Conservation (phyloP, 2,888 invertebrate genomes). For the Catocala sponsa region DNA sequence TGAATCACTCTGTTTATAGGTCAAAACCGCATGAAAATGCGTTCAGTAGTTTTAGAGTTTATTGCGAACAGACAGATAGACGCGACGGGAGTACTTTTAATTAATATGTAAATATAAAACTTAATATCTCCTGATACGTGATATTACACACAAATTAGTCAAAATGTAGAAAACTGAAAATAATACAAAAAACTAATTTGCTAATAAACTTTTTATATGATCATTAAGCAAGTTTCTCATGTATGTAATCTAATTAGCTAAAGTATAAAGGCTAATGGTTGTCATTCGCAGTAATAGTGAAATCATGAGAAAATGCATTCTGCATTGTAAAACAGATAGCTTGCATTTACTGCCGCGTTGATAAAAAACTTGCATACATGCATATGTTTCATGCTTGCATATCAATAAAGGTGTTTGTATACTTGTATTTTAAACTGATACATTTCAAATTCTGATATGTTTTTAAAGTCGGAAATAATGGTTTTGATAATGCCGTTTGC, state of each 20-base stretch:
- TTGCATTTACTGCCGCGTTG: constrained; percentile 15
- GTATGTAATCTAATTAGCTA: constrained; percentile 37
- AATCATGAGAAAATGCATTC: constrained; percentile 44
- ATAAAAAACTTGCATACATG: constrained; percentile 19
- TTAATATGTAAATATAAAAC: too few species aligned
- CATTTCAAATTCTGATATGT: neutral
- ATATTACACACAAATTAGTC: constrained; percentile 10
- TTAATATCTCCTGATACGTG: neutral
- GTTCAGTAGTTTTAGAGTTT: too few species aligned
- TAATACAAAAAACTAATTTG: constrained; percentile 2
- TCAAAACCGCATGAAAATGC: too few species aligned
- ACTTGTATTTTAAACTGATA: neutral
- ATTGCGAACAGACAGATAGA: too few species aligned
- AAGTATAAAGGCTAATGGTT: constrained; percentile 38
- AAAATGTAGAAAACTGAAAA: neutral
- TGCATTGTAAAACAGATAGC: constrained; percentile 24
- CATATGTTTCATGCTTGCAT: neutral
- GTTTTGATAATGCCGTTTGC: too few species aligned
- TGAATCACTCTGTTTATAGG: too few species aligned
- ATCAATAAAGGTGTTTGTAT: neutral
- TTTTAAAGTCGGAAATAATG: too few species aligned
- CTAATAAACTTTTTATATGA: constrained; percentile 29
- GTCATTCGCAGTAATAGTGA: constrained; percentile 45
- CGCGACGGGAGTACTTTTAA: too few species aligned
- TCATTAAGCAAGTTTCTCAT: constrained; percentile 42